These are phyloP conservation scores for Branchellion lobata DNA, from an alignment of 2,888 invertebrate genomes.

Conservation along the genomic window DNA sequence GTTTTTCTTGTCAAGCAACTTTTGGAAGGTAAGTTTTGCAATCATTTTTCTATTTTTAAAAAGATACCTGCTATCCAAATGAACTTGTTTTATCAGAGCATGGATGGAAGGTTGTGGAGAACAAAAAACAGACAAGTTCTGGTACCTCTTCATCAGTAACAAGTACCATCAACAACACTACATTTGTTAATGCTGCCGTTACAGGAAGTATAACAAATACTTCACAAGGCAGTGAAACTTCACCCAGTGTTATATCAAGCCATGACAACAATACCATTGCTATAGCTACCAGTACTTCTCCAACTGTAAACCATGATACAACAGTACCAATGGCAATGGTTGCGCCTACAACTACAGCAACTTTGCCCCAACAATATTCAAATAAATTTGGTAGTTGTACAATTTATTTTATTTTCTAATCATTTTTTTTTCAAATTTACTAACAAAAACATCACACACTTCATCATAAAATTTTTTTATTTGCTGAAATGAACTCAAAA, in stretches of 20 bases:
- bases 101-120: conserved; percentile 44
- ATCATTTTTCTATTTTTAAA: not conserved
- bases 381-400: too few relatives aligned
- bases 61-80: not conserved
- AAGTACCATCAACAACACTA: not conserved
- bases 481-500: not conserved
- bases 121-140: not conserved
- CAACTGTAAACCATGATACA: too few relatives aligned
- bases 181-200: not conserved
- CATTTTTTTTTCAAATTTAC: too few relatives aligned
- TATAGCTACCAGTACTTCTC: too few relatives aligned
- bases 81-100: conserved; percentile 23
- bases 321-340: too few relatives aligned
- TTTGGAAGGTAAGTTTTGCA: not conserved
- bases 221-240: not conserved
- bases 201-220: not conserved
- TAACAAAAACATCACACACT: not conserved
- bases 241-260: not conserved
- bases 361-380: too few relatives aligned
- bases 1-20: conserved; percentile 1
- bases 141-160: not conserved
- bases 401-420: too few relatives aligned
- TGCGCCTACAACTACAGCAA: too few relatives aligned
- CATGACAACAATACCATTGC: too few relatives aligned
- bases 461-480: not conserved